phyloP scores from a whole-genome alignment of 1,140 invertebrate genomes.

The Ceratosolen solmsi region DNA sequence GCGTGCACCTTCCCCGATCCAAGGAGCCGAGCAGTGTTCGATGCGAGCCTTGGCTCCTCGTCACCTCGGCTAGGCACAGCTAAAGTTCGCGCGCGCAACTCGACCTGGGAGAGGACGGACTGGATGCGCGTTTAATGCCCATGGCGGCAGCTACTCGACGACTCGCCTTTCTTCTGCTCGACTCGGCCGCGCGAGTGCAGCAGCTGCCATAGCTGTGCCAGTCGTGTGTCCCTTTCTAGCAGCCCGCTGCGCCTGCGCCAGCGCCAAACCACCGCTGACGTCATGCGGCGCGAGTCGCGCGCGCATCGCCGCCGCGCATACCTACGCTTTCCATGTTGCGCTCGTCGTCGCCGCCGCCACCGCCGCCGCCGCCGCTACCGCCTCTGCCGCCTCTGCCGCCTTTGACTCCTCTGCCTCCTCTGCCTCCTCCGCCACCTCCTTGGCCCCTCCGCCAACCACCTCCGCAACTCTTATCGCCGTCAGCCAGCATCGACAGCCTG shows the following conservation, averaged over 20 bases:
- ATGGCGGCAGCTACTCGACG: background rate
- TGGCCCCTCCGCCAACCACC: background rate
- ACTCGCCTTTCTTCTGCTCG: background rate
- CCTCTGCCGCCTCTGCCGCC: too few relatives aligned
- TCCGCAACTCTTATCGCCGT: background rate
- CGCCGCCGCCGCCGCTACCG: background rate
- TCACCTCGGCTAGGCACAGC: background rate
- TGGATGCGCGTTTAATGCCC: background rate
- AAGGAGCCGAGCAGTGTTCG: background rate
- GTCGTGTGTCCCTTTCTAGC: background rate
- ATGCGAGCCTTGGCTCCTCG: background rate
- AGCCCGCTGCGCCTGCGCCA: background rate
- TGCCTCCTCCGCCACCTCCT: too few relatives aligned
- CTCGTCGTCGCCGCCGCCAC: background rate
- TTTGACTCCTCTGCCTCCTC: too few relatives aligned
- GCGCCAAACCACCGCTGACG: background rate
- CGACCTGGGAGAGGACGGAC: too few relatives aligned
- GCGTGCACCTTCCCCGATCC: background rate
- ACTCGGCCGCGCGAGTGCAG: slow-evolving; percentile 2
- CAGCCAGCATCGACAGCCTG: too few relatives aligned
- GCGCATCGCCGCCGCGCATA: background rate
- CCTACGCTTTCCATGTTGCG: too few relatives aligned
- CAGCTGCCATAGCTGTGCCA: background rate
- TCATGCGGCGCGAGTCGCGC: background rate
- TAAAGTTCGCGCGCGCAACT: too few relatives aligned